phyloP scores from a whole-genome alignment of 1,140 invertebrate species.

The Lasioglossum albipes region DNA sequence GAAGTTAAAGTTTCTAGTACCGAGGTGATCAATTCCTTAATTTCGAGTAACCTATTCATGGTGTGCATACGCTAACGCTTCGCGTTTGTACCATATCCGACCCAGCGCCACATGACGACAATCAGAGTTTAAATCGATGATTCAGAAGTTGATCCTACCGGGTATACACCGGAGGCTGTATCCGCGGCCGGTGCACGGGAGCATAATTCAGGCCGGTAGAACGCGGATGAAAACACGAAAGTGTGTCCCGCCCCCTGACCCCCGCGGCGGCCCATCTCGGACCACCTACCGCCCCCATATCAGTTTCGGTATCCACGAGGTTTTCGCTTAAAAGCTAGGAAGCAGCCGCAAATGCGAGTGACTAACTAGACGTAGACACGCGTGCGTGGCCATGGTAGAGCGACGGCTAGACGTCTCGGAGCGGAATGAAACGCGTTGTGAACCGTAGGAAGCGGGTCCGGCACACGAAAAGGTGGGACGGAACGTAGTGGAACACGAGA shows the following conservation, averaged over 20 bases:
- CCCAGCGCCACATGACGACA: too few relatives aligned
- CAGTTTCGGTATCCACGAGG: slow-evolving; percentile 43
- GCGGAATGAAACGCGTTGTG: slow-evolving; percentile 8
- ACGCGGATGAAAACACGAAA: slow-evolving; percentile 70
- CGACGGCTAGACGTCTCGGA: too few relatives aligned
- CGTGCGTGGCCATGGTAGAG: slow-evolving; percentile 50
- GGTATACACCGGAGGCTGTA: not conserved
- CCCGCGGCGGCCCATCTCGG: not conserved
- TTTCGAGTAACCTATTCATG: too few relatives aligned
- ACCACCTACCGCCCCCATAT: slow-evolving; percentile 19
- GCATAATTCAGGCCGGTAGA: slow-evolving; percentile 68
- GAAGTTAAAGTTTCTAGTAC: too few relatives aligned
- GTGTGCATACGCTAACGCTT: too few relatives aligned
- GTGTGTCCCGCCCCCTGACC: slow-evolving; percentile 27
- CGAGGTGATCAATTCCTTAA: too few relatives aligned
- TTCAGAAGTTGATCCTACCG: not conserved
- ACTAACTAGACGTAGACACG: slow-evolving; percentile 74
- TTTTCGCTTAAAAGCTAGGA: slow-evolving; percentile 69
- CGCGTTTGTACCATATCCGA: too few relatives aligned
- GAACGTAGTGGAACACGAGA: too few relatives aligned
- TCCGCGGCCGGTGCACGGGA: slow-evolving; percentile 20
- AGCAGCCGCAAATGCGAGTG: slow-evolving; percentile 69
- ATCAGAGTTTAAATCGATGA: too few relatives aligned
- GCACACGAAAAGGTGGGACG: too few relatives aligned
- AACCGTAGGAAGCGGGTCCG: slow-evolving; percentile 33